A percentile compares a stretch with the other conserved stretches of the same genome.
phyloP scores from a whole-genome alignment of 2,888 invertebrate genomes.

The Crioceris asparagi region DNA sequence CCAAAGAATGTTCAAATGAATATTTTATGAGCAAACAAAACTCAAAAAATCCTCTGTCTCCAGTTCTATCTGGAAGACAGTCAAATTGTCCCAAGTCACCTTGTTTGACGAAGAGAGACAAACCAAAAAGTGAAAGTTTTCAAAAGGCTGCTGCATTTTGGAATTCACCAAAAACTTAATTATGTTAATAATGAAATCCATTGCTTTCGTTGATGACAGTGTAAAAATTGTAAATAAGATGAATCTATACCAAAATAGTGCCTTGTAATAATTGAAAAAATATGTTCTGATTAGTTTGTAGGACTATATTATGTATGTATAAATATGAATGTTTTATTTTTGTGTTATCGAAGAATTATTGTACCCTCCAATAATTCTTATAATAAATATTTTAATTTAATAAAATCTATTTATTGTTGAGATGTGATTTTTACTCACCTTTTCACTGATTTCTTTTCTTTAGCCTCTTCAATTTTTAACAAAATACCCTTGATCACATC shows the following conservation, averaged over 20 bases:
- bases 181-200: background rate
- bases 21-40: slow-evolving; percentile 21
- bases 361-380: slow-evolving; percentile 19
- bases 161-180: slow-evolving; percentile 30
- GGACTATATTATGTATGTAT: slow-evolving; percentile 12
- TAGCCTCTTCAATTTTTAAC: no score
- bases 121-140: slow-evolving; percentile 34
- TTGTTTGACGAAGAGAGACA: slow-evolving; percentile 20
- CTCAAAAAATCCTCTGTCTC: slow-evolving; percentile 9
- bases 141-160: slow-evolving; percentile 37
- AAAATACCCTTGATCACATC: no score
- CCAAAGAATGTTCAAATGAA: slow-evolving; percentile 37
- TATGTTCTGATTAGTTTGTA: slow-evolving; percentile 1
- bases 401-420: slow-evolving; percentile 2
- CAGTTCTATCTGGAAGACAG: slow-evolving; percentile 6
- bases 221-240: background rate
- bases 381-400: slow-evolving; percentile 5
- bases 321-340: slow-evolving; percentile 17
- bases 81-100: slow-evolving; percentile 18
- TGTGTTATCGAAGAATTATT: slow-evolving; percentile 21
- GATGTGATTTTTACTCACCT: no score
- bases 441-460: no score
- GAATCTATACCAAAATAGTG: background rate
- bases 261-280: background rate
- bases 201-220: background rate